Base-by-base conservation (phyloP, 2,888 invertebrate genomes). In the Torymus tubicola region DNA sequence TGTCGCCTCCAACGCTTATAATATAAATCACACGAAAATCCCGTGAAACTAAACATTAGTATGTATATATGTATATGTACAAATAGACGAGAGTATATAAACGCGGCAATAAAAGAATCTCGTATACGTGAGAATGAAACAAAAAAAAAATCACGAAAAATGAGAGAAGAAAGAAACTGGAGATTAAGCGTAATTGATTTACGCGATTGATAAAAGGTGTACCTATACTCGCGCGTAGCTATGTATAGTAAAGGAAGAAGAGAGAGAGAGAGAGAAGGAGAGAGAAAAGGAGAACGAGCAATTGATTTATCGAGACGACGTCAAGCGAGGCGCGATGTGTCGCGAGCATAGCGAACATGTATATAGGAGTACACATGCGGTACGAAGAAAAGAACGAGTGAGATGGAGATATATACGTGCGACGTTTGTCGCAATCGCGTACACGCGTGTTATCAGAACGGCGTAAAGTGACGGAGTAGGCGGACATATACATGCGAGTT, bases 111-210 rank as follows among this genome's bases (percentile, higher is more conserved):
- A n/a, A 57, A 24, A 24, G 52, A n/a, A 60, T 53, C 52, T 21
- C 24, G n/a, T 50, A 18, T n/a, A n/a, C 53, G 11, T n/a, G 55
- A 18, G 18, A 31, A n/a, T n/a, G n/a, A 58, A 58, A 68, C 4
- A n/a, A 68, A 18, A 55, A 4, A 68, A 5, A 53, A 13, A 16
- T 18, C 16, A 10, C 5, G 10, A 50, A 10, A 16, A 67, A 67
- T 0, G 13, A 67, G n/a, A 11, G n/a, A 42, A 68, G 55, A 68
- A 55, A 55, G 13, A 55, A 21, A 55, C 53, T 13, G 60, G 18
- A 14, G 53, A 11, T 12, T 14, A 65, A 18, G 55, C 50, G 52
- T 67, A 74, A 74, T 74, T 67, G 67, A 67, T 74, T 74, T 74
- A 67, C 50, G 52, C 64, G 18, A 74, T 58, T 65, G 55, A 74